Evolutionary conservation across 2,797 vertebrate genomes (phyloP), one percentile per base, ranked within the genome.

Genomic region (Sebastes steindachneri): DNA sequence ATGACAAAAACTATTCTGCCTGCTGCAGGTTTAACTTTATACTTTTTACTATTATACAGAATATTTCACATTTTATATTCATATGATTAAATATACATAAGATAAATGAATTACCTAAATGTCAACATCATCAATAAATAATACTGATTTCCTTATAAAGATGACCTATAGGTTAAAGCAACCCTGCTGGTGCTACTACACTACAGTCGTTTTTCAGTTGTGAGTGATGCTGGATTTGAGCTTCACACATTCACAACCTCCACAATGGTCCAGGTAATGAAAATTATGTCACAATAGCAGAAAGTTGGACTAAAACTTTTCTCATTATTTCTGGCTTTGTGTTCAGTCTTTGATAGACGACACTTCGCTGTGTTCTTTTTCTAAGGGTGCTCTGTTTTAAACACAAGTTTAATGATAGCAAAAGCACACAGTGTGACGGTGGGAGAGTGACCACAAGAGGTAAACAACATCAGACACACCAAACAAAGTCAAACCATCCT

Each of bases 121-220:
- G 21, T 23, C 21, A 23, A 64, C 1, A 25, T 64, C 35, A 15
- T 15, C 25, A 17, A 14, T 45, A 19, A 51, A 0, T 45, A 45
- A 45, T 45, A 45, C 6, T 0, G 0, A 26, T 26, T 41, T 45
- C 9, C 35, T 26, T 19, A 3, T 19, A 19, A 19, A 29, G 25
- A 1, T 45, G 14, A 10, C 9, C 26, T 10, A 65, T 17, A 37
- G 21, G 62, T 41, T 64, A 10, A 65, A 17, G 23, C 9, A 45
- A 45, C 62, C 14, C 12, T 5, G 55, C 12, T 26, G 15, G 14
- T 12, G 6, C 10, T 0, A 21, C n/a, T 35, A 25, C 7, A 23
- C 14, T 4, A 1, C 2, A 19, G 37, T 23, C 0, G 23, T 41
- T 41, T 41, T 41, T 23, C 7, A 3, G 23, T 29, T 51, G 7